phyloP scores from a whole-genome alignment of 2,797 vertebrate genomes.

The Tolypeutes matacus region DNA sequence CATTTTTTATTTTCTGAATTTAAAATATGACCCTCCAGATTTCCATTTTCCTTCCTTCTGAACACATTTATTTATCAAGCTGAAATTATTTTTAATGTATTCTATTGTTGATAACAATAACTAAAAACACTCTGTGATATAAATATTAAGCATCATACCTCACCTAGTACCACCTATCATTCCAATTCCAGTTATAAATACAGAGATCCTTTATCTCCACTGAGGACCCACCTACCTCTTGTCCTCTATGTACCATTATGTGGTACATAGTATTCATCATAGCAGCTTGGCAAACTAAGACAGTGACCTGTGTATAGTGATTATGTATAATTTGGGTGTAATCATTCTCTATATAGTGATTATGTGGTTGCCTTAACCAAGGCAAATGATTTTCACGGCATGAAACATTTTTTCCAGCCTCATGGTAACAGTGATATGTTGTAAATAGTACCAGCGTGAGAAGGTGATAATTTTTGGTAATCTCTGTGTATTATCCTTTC shows the following conservation, averaged over 20 bases:
- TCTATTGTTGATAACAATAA: neutral
- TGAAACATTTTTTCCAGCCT: neutral
- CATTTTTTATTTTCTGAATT: neutral
- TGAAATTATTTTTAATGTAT: neutral
- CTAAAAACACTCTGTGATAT: neutral
- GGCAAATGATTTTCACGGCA: neutral
- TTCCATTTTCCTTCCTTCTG: neutral
- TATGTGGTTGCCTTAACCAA: neutral
- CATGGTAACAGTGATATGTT: neutral
- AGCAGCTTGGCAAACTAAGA: too few relatives aligned
- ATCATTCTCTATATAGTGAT: accelerated
- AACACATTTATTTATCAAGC: neutral
- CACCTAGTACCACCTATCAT: neutral
- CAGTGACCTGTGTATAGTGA: neutral
- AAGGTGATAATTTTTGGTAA: neutral
- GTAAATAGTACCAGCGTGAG: neutral
- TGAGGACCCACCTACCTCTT: neutral
- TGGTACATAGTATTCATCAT: neutral
- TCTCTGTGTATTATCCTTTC: neutral
- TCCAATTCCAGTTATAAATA: neutral
- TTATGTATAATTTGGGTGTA: too few relatives aligned
- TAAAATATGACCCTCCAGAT: neutral
- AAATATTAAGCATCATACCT: neutral
- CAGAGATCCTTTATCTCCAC: too few relatives aligned
- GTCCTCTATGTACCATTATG: neutral